These are phyloP conservation scores for Rhinoraja longicauda DNA, from an alignment of 2,797 vertebrate genomes.

Conservation along the genomic window DNA sequence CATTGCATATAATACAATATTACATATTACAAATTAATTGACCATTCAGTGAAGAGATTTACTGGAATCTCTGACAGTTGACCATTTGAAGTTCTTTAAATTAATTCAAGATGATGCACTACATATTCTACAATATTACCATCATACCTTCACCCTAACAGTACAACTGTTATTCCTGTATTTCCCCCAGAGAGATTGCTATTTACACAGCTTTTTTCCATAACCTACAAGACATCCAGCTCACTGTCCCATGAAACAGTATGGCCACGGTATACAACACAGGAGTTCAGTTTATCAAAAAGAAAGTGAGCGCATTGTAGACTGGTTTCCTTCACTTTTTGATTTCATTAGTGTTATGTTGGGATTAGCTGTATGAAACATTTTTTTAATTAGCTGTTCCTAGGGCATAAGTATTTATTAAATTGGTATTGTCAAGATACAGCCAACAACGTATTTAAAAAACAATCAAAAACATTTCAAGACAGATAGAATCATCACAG, in stretches of 20 bases:
- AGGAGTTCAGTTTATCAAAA: constrained; percentile 50
- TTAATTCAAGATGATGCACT: constrained; percentile 13
- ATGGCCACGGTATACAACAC: constrained; percentile 52
- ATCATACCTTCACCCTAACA: constrained; percentile 21
- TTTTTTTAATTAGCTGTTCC: constrained; percentile 58
- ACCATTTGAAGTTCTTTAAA: not conserved
- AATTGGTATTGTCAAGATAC: constrained; percentile 50
- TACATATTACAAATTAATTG: not conserved
- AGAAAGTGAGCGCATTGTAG: constrained; percentile 52
- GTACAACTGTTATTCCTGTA: constrained; percentile 29
- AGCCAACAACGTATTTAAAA: constrained; percentile 56
- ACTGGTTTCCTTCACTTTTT: constrained; percentile 62
- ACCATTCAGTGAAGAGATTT: not conserved
- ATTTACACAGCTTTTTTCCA: constrained; percentile 63
- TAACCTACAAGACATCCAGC: constrained; percentile 52
- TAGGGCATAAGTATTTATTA: constrained; percentile 58
- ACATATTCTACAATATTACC: constrained; percentile 30
- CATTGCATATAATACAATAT: not conserved
- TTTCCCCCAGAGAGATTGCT: constrained; percentile 50
- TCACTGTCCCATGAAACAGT: constrained; percentile 57
- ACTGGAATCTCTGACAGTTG: not conserved
- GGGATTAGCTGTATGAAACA: constrained; percentile 59
- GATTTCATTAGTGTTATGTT: constrained; percentile 52
- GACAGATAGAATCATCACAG: constrained; percentile 47
- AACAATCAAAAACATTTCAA: constrained; percentile 53